Base-by-base conservation (phyloP, 2,113 vertebrate species). In the Podilymbus podiceps region DNA sequence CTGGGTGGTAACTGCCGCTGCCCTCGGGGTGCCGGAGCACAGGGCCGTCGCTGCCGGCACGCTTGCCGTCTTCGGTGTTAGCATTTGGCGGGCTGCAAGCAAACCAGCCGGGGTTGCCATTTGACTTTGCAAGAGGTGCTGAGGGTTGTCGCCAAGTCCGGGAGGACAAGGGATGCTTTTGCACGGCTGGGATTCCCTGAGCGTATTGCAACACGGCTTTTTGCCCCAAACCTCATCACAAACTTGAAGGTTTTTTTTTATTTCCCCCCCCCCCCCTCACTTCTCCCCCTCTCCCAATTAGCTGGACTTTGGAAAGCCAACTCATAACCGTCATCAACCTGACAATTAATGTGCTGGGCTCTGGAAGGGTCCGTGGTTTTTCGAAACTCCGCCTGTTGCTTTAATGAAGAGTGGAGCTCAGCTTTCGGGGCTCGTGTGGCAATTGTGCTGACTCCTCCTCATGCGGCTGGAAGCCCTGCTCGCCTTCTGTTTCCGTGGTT, bases 11-110 rank as follows among this genome's bases (percentile, higher is more conserved):
- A 27, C 9, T 3, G 5, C 18, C 7, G 75, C 1, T 58, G 47
- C 21, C 40, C 28, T 31, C 0, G 0, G 50, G 56, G 46, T 38
- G 49, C 28, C 19, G 35, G 63, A 30, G 25, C 38, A 2, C 0
- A 3, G 21, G 21, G 38, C 78, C 21, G 2, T 15, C 4, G 24
- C 42, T 25, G 49, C 13, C 3, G 0, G 6, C 17, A 4, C 7
- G 8, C n/a, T 59, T 35, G 55, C 25, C 1, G 0, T 5, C 23
- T 5, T 55, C 49, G 1, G 1, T 4, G 9, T 1, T 18, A 20
- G 9, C 1, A 1, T 38, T 64, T 28, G 28, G 15, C n/a, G 1
- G 0, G 31, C 3, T 33, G 77, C 47, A 16, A 1, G 35, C 16
- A 25, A 15, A 46, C 27, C 12, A 0, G 24, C 3, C 0, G 1